Percentiles rank a stretch among this genome's conserved stretches.
Conservation (phyloP, 2,888 invertebrate species). For the Aethes cnicana region DNA sequence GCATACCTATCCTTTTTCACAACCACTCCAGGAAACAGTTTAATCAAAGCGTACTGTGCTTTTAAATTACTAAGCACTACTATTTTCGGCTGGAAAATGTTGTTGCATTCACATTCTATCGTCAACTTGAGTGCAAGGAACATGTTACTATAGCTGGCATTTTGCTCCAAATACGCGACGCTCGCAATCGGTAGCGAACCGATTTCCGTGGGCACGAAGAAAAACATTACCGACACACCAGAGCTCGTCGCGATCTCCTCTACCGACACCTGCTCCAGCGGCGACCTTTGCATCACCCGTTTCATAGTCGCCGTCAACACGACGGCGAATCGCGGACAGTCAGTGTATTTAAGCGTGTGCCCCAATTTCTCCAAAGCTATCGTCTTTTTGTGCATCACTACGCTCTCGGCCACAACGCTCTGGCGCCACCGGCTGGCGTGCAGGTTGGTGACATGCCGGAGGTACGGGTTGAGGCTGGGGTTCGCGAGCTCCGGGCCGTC, state of each 20-base stretch:
- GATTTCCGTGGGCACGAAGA: conserved; percentile 41
- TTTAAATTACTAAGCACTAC: conserved; percentile 37
- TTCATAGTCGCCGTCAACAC: conserved; percentile 49
- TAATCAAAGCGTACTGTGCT: conserved; percentile 35
- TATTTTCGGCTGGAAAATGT: conserved; percentile 41
- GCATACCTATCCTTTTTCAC: conserved; percentile 34
- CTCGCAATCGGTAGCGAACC: conserved; percentile 48
- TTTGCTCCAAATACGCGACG: conserved; percentile 38
- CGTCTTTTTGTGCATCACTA: conserved; percentile 7
- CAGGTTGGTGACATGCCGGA: conserved; percentile 19
- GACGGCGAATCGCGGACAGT: conserved; percentile 33
- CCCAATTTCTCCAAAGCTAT: conserved; percentile 31
- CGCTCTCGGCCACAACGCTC: conserved; percentile 26
- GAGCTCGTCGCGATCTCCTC: conserved; percentile 38
- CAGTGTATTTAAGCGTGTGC: conserved; percentile 31
- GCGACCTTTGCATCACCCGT: conserved; percentile 36
- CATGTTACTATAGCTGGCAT: conserved; percentile 38
- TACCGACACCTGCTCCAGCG: conserved; percentile 40
- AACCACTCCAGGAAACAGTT: conserved; percentile 37
- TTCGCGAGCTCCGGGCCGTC: conserved; percentile 34
- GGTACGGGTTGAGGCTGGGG: conserved; percentile 37
- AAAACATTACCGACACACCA: conserved; percentile 36
- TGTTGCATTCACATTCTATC: conserved; percentile 35
- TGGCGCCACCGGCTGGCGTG: conserved; percentile 14
- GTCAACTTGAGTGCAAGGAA: conserved; percentile 39